Conservation (phyloP, 2,797 vertebrate genomes). For the Spea hammondii region DNA sequence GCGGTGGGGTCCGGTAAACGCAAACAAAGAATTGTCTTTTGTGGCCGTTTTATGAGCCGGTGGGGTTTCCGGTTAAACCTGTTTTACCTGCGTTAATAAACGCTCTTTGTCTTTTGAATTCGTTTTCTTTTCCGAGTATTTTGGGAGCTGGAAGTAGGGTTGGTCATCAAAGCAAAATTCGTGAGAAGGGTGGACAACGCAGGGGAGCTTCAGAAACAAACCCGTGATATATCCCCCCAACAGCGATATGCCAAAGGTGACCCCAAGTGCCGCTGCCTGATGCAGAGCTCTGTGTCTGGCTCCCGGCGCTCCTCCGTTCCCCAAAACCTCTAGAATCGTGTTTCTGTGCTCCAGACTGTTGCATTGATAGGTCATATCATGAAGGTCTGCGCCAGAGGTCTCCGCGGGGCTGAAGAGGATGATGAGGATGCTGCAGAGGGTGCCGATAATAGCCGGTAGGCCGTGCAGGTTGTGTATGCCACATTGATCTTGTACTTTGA, state of each 20-base stretch:
- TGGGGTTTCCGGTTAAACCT: slow-evolving; percentile 2
- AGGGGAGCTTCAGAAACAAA: slow-evolving; percentile 66
- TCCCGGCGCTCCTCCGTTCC: slow-evolving; percentile 56
- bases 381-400: slow-evolving; percentile 63
- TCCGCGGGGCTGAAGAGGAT: slow-evolving; percentile 66
- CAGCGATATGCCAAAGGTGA: slow-evolving; percentile 63
- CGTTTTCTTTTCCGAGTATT: slow-evolving; percentile 45
- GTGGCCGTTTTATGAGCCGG: not conserved
- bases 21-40: not conserved
- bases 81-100: slow-evolving; percentile 12
- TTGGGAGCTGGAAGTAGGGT: slow-evolving; percentile 72
- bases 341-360: slow-evolving; percentile 59
- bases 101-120: slow-evolving; percentile 34
- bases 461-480: slow-evolving; percentile 85
- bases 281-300: slow-evolving; percentile 68
- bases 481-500: slow-evolving; percentile 76
- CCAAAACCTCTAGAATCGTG: slow-evolving; percentile 55
- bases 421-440: slow-evolving; percentile 66
- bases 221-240: slow-evolving; percentile 72
- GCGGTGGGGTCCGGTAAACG: too few species aligned
- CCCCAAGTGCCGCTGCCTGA: slow-evolving; percentile 71
- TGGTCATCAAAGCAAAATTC: slow-evolving; percentile 75
- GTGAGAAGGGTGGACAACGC: slow-evolving; percentile 65
- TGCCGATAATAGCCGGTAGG: slow-evolving; percentile 75
- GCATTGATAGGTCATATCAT: slow-evolving; percentile 62